Evolutionary conservation across 2,797 vertebrate species (phyloP), one percentile per base, ranked within the genome.

Genomic region (Brachyalestes nurse): DNA sequence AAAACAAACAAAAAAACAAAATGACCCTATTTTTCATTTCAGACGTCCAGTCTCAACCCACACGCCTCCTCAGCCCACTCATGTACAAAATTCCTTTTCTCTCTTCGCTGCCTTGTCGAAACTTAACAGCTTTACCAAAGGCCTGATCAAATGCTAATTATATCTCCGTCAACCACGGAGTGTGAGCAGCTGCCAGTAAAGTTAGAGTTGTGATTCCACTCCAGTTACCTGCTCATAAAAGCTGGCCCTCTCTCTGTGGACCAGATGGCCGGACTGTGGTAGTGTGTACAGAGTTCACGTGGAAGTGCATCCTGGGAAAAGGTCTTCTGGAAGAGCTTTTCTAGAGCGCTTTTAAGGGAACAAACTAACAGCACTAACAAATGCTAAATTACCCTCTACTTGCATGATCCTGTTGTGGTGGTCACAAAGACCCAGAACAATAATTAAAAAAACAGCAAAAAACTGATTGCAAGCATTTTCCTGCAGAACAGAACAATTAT

Each of bases 151-250:
- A 86, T 21, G 65, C 76, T 83, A 86, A 87, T 86, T 79, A 82
- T 69, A 75, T 84, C 80, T 79, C 47, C n/a, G 64, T 69, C 4
- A 14, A 76, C 75, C 71, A 25, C 47, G 67, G 25, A 25, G 73
- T 6, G 13, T 9, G 8, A 79, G 64, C 81, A 86, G 83, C 86
- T 87, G 84, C 67, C 45, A 72, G 80, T 80, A 87, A 86, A 85
- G 80, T 55, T 77, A 81, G 82, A 87, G 64, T 73, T 21, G 75
- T 79, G 71, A 74, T 81, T 82, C 79, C 83, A 87, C 84, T 87
- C 81, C 25, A 74, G 86, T 86, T 86, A 88, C 84, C 83, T 76
- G 67, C 76, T 82, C 71, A 2, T 80, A 81, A 87, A 83, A 81
- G 21, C 19, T 28, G 28, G 77, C 72, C 79, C 60, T 55, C 62